Base-by-base conservation (phyloP, 2,797 vertebrate genomes). In the Bradypodion pumilum region DNA sequence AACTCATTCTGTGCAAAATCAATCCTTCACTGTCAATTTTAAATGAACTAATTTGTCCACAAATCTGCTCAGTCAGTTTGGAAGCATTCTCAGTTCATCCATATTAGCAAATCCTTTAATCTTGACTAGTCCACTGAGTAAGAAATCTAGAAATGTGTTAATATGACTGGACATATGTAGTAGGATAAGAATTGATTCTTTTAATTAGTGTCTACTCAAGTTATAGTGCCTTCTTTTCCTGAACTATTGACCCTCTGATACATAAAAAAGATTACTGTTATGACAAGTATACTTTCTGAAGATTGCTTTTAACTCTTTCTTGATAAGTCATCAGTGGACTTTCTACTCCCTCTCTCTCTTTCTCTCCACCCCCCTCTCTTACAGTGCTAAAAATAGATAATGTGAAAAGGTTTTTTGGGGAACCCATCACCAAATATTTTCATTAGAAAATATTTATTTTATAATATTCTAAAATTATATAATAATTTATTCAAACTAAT, bases 21-120 rank as follows among this genome's bases (percentile, higher is more conserved):
- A 97, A 97, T 97, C 97, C 96, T 96, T 96, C 94, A 94, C 94
- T 96, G 97, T 97, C 97, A 97, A 97, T 98, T 97, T 96, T 97
- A 97, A 98, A 97, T 97, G 96, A 96, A 98, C 97, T 98, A 98
- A 99, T 98, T 98, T 98, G 97, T 97, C 97, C 97, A 97, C 96
- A 97, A 97, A 97, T 97, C 94, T 97, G 97, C 95, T 97, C 96
- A 97, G 97, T 97, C 96, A 97, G 97, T 97, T 98, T 96, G 95
- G 97, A 97, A 96, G 97, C 97, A 96, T 97, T 96, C 96, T 95
- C 96, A 96, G 96, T 96, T 98, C 97, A 97, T 97, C 97, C 97
- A 96, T 97, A 96, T 98, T 98, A 98, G 96, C 97, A 97, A 99
- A 98, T 98, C 97, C 98, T 97, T 99, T 99, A 98, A 99, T 99